Conservation (phyloP, 2,113 vertebrate genomes). For the Chloropsis cyanopogon region DNA sequence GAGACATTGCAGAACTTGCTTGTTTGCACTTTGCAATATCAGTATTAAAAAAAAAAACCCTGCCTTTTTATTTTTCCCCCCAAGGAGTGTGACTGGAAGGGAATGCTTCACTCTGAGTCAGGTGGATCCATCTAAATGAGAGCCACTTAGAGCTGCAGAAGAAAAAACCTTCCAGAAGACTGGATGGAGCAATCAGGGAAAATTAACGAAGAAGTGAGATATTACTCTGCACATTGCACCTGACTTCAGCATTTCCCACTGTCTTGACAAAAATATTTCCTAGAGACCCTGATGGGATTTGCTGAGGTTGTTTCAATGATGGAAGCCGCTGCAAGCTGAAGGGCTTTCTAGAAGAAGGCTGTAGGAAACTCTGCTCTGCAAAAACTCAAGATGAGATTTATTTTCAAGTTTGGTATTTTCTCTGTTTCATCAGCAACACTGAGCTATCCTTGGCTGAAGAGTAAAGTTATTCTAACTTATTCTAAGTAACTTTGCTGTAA, state of each 20-base stretch:
- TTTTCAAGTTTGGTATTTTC: background rate
- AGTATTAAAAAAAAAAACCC: background rate
- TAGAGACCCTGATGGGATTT: background rate
- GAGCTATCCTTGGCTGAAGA: background rate
- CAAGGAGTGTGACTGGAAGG: background rate
- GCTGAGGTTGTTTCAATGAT: background rate
- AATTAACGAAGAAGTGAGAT: fast-evolving
- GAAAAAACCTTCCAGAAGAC: background rate
- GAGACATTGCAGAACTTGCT: background rate
- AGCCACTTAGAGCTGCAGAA: background rate
- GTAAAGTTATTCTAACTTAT: background rate
- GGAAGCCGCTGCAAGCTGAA: background rate
- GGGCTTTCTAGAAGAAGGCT: background rate
- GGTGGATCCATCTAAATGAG: background rate
- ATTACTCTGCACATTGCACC: background rate
- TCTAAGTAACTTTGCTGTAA: background rate
- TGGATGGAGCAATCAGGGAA: background rate
- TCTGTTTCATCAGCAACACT: background rate
- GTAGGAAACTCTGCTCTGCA: background rate
- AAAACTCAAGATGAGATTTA: background rate
- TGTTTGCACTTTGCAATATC: background rate
- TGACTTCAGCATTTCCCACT: background rate
- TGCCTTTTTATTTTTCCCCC: too few relatives aligned
- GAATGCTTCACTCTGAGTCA: background rate
- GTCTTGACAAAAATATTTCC: background rate